Evolutionary conservation across 2,797 vertebrate species (phyloP), one percentile per base, ranked within the genome.

Genomic region (Sternotherus odoratus): DNA sequence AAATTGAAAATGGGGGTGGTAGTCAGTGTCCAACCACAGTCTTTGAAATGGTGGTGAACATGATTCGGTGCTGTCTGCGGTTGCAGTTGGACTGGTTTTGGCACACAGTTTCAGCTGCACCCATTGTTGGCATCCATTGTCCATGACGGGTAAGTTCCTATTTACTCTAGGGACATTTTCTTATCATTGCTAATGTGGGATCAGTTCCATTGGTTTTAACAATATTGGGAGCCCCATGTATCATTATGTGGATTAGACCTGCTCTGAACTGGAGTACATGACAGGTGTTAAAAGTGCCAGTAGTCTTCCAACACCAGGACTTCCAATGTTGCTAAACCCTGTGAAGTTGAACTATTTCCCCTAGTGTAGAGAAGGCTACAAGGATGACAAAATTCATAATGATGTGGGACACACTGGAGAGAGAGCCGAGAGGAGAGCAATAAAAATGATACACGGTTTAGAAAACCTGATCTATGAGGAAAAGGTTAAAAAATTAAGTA

Each of bases 291-390:
- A 72, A 39, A 72, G 23, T 39, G 24, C 23, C 24, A 92, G 91
- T 87, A 90, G 75, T 83, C 43, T 93, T 89, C 94, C 92, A 0
- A 0, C 21, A 69, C 24, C 60, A 78, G 39, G 26, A 60, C 90
- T 89, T 66, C 74, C 80, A 30, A 75, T 78, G 26, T 56, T 19
- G 80, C 66, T 51, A 80, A 57, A n/a, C 77, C 21, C 82, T n/a
- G 56, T 69, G 85, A 83, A 94, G 79, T 69, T 79, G 79, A 88
- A 83, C 93, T 60, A 56, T 39, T 94, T 95, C 89, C 43, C 43
- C 43, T 93, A 89, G n/a, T 49, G 4, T 74, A 43, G 48, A 48
- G 28, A 6, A 80, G 87, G 77, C 43, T 36, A 75, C 0, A 5
- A 28, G 50, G 8, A 80, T 69, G 90, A 75, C 28, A 80, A 83